Evolutionary conservation across 1,140 invertebrate species (phyloP).

Genomic region (Drosophila bocki): DNA sequence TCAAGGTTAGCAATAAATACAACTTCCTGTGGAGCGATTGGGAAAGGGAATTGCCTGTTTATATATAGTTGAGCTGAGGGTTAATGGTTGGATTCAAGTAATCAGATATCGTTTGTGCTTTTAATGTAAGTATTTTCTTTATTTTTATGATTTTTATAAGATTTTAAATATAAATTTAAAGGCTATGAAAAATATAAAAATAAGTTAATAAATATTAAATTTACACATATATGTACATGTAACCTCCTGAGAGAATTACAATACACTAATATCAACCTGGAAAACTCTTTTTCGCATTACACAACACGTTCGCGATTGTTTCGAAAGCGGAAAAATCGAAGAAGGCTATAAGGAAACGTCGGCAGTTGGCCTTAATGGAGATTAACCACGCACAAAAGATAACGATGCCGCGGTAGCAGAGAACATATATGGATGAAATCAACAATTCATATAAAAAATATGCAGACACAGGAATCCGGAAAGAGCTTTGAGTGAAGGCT

Average conservation of each 20-base stretch:
- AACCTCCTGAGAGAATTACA: not conserved
- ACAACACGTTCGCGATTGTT: not conserved
- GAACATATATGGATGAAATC: slow-evolving; percentile 42
- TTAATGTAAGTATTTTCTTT: not conserved
- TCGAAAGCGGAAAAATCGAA: not conserved
- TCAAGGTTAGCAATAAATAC: slow-evolving; percentile 38
- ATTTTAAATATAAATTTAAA: not conserved
- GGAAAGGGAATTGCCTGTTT: not conserved
- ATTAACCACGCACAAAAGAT: slow-evolving; percentile 53
- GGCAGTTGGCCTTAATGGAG: slow-evolving; percentile 35
- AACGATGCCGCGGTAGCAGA: slow-evolving; percentile 20
- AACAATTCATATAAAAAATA: slow-evolving; percentile 56
- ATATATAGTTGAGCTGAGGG: not conserved
- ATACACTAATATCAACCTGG: slow-evolving; percentile 9
- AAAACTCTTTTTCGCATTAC: slow-evolving; percentile 8
- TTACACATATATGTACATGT: not conserved
- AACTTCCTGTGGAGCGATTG: not conserved
- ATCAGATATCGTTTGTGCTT: not conserved
- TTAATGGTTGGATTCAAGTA: not conserved
- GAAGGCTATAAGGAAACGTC: slow-evolving; percentile 10
- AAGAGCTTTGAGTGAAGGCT: slow-evolving; percentile 7
- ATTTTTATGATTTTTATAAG: not conserved
- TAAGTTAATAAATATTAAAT: not conserved
- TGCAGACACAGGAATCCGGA: slow-evolving; percentile 53
- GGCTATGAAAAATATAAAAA: not conserved